Base-by-base conservation (phyloP, 2,888 invertebrate genomes). In the Hypomecis atomaria region DNA sequence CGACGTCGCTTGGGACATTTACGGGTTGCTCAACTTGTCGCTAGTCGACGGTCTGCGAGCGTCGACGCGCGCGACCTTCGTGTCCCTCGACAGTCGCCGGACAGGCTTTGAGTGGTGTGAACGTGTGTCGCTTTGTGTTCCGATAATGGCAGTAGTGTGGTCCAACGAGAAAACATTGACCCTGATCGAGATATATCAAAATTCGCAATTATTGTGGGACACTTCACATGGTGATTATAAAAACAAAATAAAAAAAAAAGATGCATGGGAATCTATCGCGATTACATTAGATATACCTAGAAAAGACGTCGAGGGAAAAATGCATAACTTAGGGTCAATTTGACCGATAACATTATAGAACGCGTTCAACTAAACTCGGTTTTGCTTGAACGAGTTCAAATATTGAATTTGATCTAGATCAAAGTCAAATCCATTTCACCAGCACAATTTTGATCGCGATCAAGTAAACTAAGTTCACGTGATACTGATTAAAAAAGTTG, bases 271-370 rank as follows among this genome's bases (percentile, higher is more conserved):
- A 50, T 49, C 45, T 49, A 59, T 64, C 45, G 59, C 59, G 42
- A 62, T 11, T 53, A 50, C 43, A 50, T 55, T 70, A 42, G 10
- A 62, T 23, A 48, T 65, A 47, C 42, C 70, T 34, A 59, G 60
- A 56, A 61, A 61, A 52, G 62, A 67, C 8, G 45, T 62, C 44
- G 70, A 70, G 53, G 50, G 33, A 7, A 65, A 69, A 54, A 54
- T 67, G 8, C 64, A 67, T n/a, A 66, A 54, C 61, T 11, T 66
- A 33, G 48, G 68, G 7, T 69, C 68, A n/a, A n/a, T n/a, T n/a
- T n/a, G n/a, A n/a, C n/a, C n/a, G n/a, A n/a, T n/a, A n/a, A n/a
- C n/a, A n/a, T n/a, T n/a, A n/a, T n/a, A n/a, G n/a, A n/a, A n/a
- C n/a, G n/a, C n/a, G n/a, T n/a, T n/a, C n/a, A n/a, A n/a, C n/a